Evolutionary conservation across 2,888 invertebrate species (phyloP), one percentile per base, ranked within the genome.

Genomic region (Athripsodes cinereus): DNA sequence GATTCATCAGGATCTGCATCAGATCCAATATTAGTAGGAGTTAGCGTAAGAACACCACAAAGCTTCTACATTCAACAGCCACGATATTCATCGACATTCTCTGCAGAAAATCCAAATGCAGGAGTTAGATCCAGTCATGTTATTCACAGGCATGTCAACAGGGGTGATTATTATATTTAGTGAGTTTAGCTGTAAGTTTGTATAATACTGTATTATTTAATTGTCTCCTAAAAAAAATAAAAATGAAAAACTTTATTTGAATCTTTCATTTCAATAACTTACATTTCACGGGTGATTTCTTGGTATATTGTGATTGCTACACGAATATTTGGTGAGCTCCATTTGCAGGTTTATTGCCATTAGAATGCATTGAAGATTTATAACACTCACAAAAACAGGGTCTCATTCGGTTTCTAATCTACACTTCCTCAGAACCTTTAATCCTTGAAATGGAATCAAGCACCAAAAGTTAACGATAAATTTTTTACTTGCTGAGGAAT

Each of bases 31-130:
- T 0, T 68, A 71, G 5, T 55, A 16, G 73, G 74, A 1, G 76
- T 79, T 0, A 78, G 74, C 54, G 69, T 79, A 55, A 69, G 78
- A 52, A 78, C 79, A 0, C 79, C 78, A 0, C 71, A 74, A 1
- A 78, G 78, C 0, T 79, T 71, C 62, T 79, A 70, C 26, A 60
- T 79, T 0, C 75, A 76, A 8, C 78, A 61, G 52, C 59, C 62
- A 1, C 60, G 63, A 49, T 63, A 59, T 50, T 52, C 59, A 11
- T 34, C 60, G 10, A 44, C 52, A n/a, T 58, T 55, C 67, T 0
- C 70, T 73, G 64, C 73, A 68, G 55, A 70, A 73, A 1, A 70
- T 74, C 61, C 76, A 75, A 62, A 62, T 52, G 40, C 59, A 1
- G 61, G 57, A 8, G 22, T 60, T 44, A 59, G 59, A 35, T 48